Evolutionary conservation across 2,797 vertebrate species (phyloP).

Genomic region (Pempheris klunzingeri): DNA sequence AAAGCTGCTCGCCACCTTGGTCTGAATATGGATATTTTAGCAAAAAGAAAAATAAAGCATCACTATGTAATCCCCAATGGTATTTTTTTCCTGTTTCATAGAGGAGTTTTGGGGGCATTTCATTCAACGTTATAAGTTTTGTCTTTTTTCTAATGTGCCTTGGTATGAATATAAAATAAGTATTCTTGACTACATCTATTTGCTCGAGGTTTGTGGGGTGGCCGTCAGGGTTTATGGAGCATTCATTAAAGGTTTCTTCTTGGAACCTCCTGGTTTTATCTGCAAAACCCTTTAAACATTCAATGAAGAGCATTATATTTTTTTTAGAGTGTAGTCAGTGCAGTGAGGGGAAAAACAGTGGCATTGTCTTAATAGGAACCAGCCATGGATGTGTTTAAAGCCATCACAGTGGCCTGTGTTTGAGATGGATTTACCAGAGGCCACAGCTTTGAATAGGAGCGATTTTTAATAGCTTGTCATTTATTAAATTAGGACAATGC

Average conservation of each 20-base stretch:
- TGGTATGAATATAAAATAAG: conserved; percentile 8
- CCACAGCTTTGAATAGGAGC: conserved; percentile 74
- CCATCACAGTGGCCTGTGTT: conserved; percentile 67
- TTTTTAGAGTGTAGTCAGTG: conserved; percentile 41
- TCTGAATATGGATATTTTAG: background rate
- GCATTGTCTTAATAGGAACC: conserved; percentile 79
- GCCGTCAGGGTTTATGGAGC: conserved; percentile 51
- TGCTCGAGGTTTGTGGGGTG: conserved; percentile 36
- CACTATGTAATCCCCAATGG: background rate
- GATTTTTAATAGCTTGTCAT: conserved; percentile 84
- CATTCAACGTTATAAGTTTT: conserved; percentile 3
- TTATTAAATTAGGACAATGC: conserved; percentile 86
- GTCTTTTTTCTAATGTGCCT: conserved; percentile 16
- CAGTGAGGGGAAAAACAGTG: conserved; percentile 71
- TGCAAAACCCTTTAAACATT: conserved; percentile 51
- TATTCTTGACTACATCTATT: conserved; percentile 15
- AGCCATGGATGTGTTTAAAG: conserved; percentile 77
- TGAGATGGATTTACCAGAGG: conserved; percentile 80
- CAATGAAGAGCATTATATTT: conserved; percentile 24
- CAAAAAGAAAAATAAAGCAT: background rate
- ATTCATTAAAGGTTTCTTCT: conserved; percentile 39
- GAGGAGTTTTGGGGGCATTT: background rate
- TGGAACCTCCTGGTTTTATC: conserved; percentile 41
- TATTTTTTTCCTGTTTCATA: background rate
- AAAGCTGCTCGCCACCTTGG: background rate